Base-by-base conservation (phyloP, 1,140 invertebrate genomes). In the Pteromalus puparum region DNA sequence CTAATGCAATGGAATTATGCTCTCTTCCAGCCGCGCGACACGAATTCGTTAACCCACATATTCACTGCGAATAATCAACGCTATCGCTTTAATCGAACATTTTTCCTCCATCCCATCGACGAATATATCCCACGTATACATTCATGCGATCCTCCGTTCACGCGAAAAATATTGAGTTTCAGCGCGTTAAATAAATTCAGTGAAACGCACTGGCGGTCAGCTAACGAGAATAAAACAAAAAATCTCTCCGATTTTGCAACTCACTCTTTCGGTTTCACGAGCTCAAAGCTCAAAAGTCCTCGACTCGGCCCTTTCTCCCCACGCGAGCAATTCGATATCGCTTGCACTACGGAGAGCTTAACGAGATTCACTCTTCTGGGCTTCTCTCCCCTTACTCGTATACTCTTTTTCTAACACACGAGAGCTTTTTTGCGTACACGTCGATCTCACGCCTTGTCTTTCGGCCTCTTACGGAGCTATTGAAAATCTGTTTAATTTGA, bases 261-360 rank as follows among this genome's bases (percentile, higher is more conserved):
- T 65, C 12, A 48, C 21, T 77, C 61, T 70, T 65, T 26, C 72
- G 61, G 70, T 61, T 30, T 53, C 26, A 48, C 26, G 13, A 74
- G 48, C 34, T 73, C 76, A 77, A 81, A 83, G 78, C 77, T 86
- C 67, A 65, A 73, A 72, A 86, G 80, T 83, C 81, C 78, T 86
- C 72, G 26, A 67, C 80, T 75, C 42, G 46, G 6, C 70, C 7
- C 46, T 9, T 65, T 73, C 21, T 30, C 68, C 28, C 73, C 26
- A 30, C 30, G 77, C 24, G 70, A 68, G 76, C 82, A 76, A 85
- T 81, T 85, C 83, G 73, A 85, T 81, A 81, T 84, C 76, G 46
- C 28, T 21, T 28, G 48, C 18, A 2, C n/a, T 53, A 18, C 48
- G 28, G 67, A 81, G 70, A 46, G 79, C 79, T 81, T 85, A 85